These are phyloP conservation scores for Bombyx mandarina DNA, from an alignment of 1,140 invertebrate species.

Conservation along the genomic window DNA sequence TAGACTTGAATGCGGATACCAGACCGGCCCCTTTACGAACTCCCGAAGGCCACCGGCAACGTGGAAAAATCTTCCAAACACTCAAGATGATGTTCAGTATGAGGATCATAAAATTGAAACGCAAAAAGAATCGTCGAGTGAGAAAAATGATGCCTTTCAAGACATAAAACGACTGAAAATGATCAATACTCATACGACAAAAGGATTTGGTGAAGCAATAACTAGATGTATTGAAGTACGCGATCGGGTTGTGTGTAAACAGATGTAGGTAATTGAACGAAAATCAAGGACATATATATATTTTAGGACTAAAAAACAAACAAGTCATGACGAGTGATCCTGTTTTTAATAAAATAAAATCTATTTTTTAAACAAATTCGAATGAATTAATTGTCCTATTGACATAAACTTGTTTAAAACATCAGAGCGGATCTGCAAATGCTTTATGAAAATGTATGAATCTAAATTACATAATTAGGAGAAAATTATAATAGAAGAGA, in stretches of 20 bases:
- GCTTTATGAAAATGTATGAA: too few relatives aligned
- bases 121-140: not conserved
- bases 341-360: too few relatives aligned
- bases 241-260: conserved; percentile 34
- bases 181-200: not conserved
- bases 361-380: too few relatives aligned
- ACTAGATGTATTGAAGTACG: conserved; percentile 34
- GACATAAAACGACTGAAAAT: not conserved
- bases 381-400: too few relatives aligned
- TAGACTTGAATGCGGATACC: conserved; percentile 53
- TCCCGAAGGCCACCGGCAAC: conserved; percentile 30
- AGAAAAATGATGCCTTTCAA: not conserved
- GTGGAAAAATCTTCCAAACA: conserved; percentile 10
- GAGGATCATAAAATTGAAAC: not conserved
- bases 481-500: too few relatives aligned
- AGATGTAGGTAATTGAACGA: conserved; percentile 3
- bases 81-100: conserved; percentile 2
- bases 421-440: too few relatives aligned
- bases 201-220: conserved; percentile 9
- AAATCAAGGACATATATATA: too few relatives aligned
- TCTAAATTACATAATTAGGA: too few relatives aligned
- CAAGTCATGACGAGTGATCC: too few relatives aligned
- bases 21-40: conserved; percentile 31
- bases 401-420: too few relatives aligned
- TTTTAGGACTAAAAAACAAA: too few relatives aligned